Evolutionary conservation across 2,797 vertebrate genomes (phyloP).

Genomic region (Acomys russatus): DNA sequence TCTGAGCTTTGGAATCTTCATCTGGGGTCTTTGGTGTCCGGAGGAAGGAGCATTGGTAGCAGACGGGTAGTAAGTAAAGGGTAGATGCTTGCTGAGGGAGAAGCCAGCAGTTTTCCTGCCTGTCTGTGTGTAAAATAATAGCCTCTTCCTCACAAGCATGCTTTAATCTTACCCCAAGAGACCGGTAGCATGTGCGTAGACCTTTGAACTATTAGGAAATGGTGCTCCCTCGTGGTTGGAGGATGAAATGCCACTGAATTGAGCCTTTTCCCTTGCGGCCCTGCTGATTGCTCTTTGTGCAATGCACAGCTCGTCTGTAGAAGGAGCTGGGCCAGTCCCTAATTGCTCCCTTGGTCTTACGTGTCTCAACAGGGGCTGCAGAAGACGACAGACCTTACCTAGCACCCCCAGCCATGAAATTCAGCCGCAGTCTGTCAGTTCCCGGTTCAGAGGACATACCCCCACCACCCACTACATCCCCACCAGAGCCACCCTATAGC

Average conservation of each 20-base stretch:
- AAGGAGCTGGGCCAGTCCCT: not conserved
- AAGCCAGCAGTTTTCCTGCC: not conserved
- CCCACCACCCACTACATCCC: constrained; percentile 96
- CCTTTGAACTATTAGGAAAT: not conserved
- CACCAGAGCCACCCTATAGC: constrained; percentile 96
- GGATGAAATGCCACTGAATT: constrained; percentile 13
- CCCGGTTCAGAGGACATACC: constrained; percentile 96
- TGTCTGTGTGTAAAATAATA: not conserved
- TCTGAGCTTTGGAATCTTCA: not conserved
- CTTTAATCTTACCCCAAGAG: not conserved
- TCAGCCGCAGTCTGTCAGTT: constrained; percentile 95
- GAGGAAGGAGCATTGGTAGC: not conserved
- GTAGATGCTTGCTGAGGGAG: no score
- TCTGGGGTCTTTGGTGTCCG: not conserved
- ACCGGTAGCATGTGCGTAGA: accelerated
- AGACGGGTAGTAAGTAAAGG: not conserved
- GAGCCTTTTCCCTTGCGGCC: not conserved
- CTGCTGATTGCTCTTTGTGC: not conserved
- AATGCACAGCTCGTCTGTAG: not conserved
- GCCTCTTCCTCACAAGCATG: not conserved
- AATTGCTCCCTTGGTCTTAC: not conserved
- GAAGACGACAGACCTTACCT: constrained; percentile 95
- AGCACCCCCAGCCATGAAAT: constrained; percentile 94
- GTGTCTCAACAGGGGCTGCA: constrained; percentile 89
- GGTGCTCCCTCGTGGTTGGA: not conserved